Evolutionary conservation across 2,797 vertebrate genomes (phyloP).

Genomic region (Pipistrellus nathusii): DNA sequence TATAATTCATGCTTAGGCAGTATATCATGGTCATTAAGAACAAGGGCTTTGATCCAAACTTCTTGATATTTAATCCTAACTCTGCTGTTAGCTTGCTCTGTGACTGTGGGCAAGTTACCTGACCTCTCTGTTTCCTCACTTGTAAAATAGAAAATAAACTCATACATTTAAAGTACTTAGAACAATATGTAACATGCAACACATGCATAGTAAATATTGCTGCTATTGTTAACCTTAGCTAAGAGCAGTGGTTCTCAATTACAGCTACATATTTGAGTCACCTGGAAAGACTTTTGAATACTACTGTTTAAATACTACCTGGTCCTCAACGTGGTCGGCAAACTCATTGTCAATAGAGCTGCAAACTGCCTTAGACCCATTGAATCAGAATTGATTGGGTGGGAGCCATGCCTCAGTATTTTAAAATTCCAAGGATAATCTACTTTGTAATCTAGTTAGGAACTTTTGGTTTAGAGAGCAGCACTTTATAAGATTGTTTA

Average conservation of each 20-base stretch:
- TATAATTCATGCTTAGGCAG: background rate
- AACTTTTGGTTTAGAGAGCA: conserved; percentile 41
- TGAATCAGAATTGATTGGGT: background rate
- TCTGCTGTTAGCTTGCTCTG: conserved; percentile 2
- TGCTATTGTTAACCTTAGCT: background rate
- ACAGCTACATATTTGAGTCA: conserved; percentile 3
- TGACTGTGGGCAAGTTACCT: background rate
- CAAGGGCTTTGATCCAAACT: background rate
- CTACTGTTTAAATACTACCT: background rate
- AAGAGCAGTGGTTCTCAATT: background rate
- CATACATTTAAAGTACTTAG: background rate
- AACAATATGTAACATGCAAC: background rate
- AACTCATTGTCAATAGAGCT: no score
- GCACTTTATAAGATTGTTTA: background rate
- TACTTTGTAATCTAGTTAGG: background rate
- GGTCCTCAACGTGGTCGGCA: background rate
- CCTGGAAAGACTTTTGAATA: background rate
- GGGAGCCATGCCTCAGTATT: background rate
- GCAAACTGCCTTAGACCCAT: background rate
- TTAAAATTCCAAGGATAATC: conserved; percentile 33
- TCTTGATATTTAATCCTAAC: background rate
- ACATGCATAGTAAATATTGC: background rate
- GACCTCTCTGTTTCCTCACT: conserved; percentile 1
- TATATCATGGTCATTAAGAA: background rate
- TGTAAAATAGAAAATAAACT: background rate